A percentile compares a stretch with the other conserved stretches of the same genome.
Evolutionary conservation across 2,888 invertebrate genomes (phyloP).

Genomic region (Athripsodes cinereus): DNA sequence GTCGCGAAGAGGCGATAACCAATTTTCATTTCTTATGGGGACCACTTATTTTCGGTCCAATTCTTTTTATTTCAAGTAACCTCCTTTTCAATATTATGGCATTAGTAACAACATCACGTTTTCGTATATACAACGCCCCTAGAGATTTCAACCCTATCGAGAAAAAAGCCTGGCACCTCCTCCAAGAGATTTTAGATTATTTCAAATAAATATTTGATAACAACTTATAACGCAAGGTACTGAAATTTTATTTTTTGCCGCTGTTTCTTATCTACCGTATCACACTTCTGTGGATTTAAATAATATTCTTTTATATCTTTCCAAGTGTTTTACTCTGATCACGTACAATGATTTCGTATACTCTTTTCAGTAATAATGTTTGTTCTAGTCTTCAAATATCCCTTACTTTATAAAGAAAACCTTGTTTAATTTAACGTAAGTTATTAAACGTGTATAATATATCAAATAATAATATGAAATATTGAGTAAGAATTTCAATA

Average conservation of each 20-base stretch:
- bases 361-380: no score
- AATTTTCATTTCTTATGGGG: constrained; percentile 15
- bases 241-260: background rate
- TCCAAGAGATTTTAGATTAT: constrained; percentile 17
- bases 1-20: constrained; percentile 3
- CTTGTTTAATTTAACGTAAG: no score
- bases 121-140: background rate
- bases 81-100: constrained; percentile 19
- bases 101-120: constrained; percentile 21
- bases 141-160: background rate
- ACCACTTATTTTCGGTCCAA: constrained; percentile 9
- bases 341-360: no score
- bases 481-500: no score
- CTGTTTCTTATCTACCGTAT: background rate
- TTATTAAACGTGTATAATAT: no score
- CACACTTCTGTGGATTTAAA: background rate
- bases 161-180: constrained; percentile 1
- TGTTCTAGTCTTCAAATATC: no score
- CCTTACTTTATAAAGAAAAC: no score
- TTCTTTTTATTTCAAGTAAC: constrained; percentile 17
- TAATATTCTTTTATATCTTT: background rate
- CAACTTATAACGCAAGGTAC: background rate
- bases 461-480: no score
- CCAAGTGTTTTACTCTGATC: no score
- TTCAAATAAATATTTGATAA: constrained; percentile 2